Base-by-base conservation (phyloP, 1,140 invertebrate genomes). In the Euwallacea similis region DNA sequence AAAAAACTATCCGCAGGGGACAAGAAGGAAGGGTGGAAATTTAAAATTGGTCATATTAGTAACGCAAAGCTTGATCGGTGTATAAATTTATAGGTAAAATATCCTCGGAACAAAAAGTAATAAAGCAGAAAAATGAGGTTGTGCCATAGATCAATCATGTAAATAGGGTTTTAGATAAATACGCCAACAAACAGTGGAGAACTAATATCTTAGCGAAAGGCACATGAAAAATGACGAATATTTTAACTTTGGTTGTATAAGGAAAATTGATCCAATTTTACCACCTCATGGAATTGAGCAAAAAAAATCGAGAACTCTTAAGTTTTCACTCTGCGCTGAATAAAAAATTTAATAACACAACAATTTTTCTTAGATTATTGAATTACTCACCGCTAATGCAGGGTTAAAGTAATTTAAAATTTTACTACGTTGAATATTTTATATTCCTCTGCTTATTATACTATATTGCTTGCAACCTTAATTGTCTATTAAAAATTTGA, bases 341-440 rank as follows among this genome's bases (percentile, higher is more conserved):
- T 50, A 41, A 7, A 47, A 46, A 66, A 55, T 66, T 64, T 2
- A 66, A 55, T 55, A 66, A 42, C 7, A 66, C 42, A 13, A 9
- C 64, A 66, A 67, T 67, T 56, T 66, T 58, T 33, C 65, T 44
- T 16, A 42, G 65, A 21, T 67, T 44, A 58, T 67, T 67, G 53
- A 56, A 67, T 67, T 67, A 67, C 42, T n/a, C 41, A 13, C 53
- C 7, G 42, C 65, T 67, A 67, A 67, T 67, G 55, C 65, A 67
- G 65, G 53, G 53, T 55, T 55, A 66, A 66, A 0, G 41, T 54
- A 66, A 66, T 67, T 67, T 42, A 13, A 42, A 67, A 67, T 67
- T 67, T 67, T 67, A 67, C 44, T 58, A 67, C 55, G 42, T 58
- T 58, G 65, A 67, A 67, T 67, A 67, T 58, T 58, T 67, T 67